Evolutionary conservation across 92 coral and sea anemone species (phyloP).

Genomic region (Umimayanthus chanpuru): DNA sequence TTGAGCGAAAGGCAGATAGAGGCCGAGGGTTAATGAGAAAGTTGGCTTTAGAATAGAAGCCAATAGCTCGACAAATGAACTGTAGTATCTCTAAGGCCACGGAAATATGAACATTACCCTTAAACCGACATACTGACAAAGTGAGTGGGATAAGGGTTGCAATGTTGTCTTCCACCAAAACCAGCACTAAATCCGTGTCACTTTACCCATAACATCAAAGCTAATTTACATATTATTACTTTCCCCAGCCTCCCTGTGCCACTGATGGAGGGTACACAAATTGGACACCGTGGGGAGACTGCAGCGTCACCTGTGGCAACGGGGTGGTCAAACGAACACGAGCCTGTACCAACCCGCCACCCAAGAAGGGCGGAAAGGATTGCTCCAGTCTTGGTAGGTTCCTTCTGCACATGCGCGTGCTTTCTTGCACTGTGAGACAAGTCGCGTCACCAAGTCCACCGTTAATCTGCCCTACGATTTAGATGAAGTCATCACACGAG

Average conservation of each 20-base stretch:
- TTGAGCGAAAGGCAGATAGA: too few relatives aligned
- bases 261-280: constrained; percentile 34
- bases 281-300: constrained; percentile 26
- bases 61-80: too few relatives aligned
- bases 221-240: too few relatives aligned
- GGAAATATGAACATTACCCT: too few relatives aligned
- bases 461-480: background rate
- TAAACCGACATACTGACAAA: too few relatives aligned
- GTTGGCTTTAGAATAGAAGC: too few relatives aligned
- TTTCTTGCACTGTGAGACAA: background rate
- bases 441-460: background rate
- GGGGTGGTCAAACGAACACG: constrained; percentile 36
- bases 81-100: too few relatives aligned
- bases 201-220: too few relatives aligned
- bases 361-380: constrained; percentile 19
- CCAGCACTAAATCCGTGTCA: too few relatives aligned
- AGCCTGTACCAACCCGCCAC: constrained; percentile 33
- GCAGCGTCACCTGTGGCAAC: constrained; percentile 35
- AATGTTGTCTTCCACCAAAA: too few relatives aligned
- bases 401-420: background rate
- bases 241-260: constrained; percentile 14
- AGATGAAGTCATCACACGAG: background rate
- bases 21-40: too few relatives aligned
- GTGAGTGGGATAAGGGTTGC: too few relatives aligned
- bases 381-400: constrained; percentile 37